Base-by-base conservation (phyloP, 2,797 vertebrate genomes). In the Falco biarmicus region DNA sequence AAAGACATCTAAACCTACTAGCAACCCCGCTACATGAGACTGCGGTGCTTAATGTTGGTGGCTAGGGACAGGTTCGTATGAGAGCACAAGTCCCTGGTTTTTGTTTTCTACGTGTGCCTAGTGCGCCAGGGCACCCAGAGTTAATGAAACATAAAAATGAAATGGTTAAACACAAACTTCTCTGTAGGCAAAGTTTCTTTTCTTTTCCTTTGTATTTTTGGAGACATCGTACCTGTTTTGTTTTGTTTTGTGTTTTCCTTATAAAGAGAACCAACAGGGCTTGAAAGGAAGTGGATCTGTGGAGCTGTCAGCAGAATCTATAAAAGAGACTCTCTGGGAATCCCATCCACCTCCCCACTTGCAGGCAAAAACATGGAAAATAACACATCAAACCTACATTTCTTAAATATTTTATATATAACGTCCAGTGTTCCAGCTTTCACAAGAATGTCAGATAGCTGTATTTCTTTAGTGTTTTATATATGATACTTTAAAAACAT, bases 401-500 rank as follows among this genome's bases (percentile, higher is more conserved):
- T 87, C 85, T 87, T 97, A 91, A 97, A 97, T 97, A 95, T 97
- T 97, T 97, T 90, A 97, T 96, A 77, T 53, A 15, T 90, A 94
- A 95, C 50, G n/a, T 93, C 94, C 94, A 80, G 13, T 84, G 87
- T 94, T 96, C 89, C 80, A 92, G 64, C 87, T 83, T 92, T 96
- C 95, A 94, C 87, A 86, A 90, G 92, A 90, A 79, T 75, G 76
- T 61, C 78, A 82, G 93, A 80, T 68, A 92, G 51, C 41, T 48
- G 41, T 61, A 34, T 43, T 84, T 84, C 71, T 95, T 95, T 92
- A 94, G 77, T 97, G 93, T 90, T 97, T 96, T 96, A 95, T 97
- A 90, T 59, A 96, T 93, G 95, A 81, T 96, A 26, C 68, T 83
- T 97, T 82, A 77, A 77, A 93, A 85, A 81, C 68, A 86, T 85